Evolutionary conservation across 2,113 vertebrate species (phyloP).

Genomic region (Mormoops blainvillei): DNA sequence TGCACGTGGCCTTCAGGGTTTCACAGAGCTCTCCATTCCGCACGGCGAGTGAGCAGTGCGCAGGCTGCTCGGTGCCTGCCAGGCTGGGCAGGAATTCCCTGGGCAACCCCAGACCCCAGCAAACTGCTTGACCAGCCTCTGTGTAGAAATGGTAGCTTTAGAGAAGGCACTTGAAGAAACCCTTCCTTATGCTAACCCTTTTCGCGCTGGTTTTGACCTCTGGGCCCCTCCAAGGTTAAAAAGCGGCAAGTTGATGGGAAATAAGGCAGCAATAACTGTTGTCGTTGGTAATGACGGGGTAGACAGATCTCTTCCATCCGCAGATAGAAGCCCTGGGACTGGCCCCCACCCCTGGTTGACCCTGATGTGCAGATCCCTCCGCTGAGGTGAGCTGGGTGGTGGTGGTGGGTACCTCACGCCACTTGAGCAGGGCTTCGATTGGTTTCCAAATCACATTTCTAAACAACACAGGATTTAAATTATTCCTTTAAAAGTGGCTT

Average conservation of each 20-base stretch:
- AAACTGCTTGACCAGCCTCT: neutral
- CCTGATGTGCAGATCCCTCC: neutral
- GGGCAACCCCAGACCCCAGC: neutral
- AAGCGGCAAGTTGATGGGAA: neutral
- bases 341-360: neutral
- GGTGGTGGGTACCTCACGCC: neutral
- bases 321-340: neutral
- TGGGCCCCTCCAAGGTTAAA: neutral
- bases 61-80: neutral
- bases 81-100: neutral
- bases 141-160: neutral
- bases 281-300: neutral
- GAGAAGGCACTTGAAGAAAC: neutral
- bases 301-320: neutral
- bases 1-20: neutral
- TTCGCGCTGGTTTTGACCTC: neutral
- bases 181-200: neutral
- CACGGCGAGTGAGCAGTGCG: neutral
- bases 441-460: neutral
- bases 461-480: neutral
- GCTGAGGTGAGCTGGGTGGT: neutral
- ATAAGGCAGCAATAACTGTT: neutral
- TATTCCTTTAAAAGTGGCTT: conserved; percentile 3
- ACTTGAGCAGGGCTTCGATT: neutral
- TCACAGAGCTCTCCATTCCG: neutral